phyloP scores from a whole-genome alignment of 2,113 vertebrate species.

The Meriones unguiculatus region DNA sequence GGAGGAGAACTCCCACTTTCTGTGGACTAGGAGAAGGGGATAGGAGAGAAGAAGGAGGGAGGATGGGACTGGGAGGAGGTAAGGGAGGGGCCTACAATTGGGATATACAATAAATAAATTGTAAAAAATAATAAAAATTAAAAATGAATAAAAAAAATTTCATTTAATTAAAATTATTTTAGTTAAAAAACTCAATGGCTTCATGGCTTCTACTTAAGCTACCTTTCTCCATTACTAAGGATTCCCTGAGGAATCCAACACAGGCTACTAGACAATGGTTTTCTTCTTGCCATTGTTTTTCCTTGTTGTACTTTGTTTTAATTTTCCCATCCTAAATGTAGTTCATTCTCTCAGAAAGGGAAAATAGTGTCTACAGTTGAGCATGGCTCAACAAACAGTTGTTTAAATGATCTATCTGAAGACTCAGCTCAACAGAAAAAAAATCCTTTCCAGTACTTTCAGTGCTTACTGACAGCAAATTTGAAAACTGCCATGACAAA shows the following conservation, averaged over 20 bases:
- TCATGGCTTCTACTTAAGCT: not conserved
- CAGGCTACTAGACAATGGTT: rapidly evolving
- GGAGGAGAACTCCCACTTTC: too few species aligned
- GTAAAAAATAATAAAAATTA: too few species aligned
- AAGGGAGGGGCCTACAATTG: too few species aligned
- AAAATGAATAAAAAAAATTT: too few species aligned
- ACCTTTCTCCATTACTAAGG: not conserved
- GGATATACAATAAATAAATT: too few species aligned
- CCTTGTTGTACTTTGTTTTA: not conserved
- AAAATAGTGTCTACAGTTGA: not conserved
- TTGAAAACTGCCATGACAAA: not conserved
- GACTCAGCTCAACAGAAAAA: not conserved
- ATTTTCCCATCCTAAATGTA: not conserved
- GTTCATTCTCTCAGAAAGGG: not conserved
- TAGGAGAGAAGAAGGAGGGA: too few species aligned
- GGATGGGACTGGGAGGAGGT: too few species aligned
- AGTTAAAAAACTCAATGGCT: too few species aligned
- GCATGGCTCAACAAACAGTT: not conserved
- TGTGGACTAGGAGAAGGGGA: too few species aligned
- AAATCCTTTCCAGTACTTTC: not conserved
- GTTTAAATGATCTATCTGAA: not conserved
- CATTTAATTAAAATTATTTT: too few species aligned
- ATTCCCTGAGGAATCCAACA: not conserved
- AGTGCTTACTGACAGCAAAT: not conserved
- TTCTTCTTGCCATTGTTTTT: not conserved